Conservation (phyloP, 2,888 invertebrate species). For the Sericinus montela region DNA sequence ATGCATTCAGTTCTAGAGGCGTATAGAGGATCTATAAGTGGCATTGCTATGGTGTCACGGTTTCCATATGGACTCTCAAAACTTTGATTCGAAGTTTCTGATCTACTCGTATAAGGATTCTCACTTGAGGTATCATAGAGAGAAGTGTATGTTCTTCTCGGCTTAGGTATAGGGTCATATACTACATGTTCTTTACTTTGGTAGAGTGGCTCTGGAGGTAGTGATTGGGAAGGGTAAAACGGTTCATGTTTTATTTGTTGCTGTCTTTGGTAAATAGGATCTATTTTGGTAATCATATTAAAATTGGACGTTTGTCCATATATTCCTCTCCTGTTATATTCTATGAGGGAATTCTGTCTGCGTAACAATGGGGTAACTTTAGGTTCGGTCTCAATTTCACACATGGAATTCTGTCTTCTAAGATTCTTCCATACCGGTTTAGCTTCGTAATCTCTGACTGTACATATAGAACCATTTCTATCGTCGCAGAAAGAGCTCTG, state of each 20-base stretch:
- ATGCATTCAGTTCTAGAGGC: constrained; percentile 45
- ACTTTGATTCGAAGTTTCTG: constrained; percentile 65
- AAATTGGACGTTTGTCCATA: constrained; percentile 69
- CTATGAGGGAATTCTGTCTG: constrained; percentile 76
- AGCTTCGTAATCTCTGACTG: constrained; percentile 68
- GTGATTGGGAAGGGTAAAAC: constrained; percentile 70
- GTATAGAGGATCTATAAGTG: constrained; percentile 58
- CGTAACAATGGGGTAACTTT: constrained; percentile 75
- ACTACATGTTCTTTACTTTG: constrained; percentile 73
- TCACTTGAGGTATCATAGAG: constrained; percentile 68
- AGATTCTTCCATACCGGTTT: constrained; percentile 61
- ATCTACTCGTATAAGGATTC: constrained; percentile 62
- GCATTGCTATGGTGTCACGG: constrained; percentile 59
- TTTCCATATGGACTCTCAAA: constrained; percentile 69
- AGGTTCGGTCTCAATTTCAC: constrained; percentile 76
- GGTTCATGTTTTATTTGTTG: constrained; percentile 73
- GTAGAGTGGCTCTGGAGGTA: constrained; percentile 75
- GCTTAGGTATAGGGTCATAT: constrained; percentile 75
- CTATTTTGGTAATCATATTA: constrained; percentile 78
- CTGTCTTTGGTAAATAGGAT: constrained; percentile 77
- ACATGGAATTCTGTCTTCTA: constrained; percentile 72
- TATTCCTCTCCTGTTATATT: constrained; percentile 70
- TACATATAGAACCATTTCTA: constrained; percentile 65
- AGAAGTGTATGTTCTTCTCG: constrained; percentile 70
- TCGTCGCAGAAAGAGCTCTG: constrained; percentile 75